Percentiles rank a stretch among this genome's conserved stretches.
These are phyloP conservation scores for Mellilla xanthometata DNA, from an alignment of 2,888 invertebrate species.

Conservation along the genomic window DNA sequence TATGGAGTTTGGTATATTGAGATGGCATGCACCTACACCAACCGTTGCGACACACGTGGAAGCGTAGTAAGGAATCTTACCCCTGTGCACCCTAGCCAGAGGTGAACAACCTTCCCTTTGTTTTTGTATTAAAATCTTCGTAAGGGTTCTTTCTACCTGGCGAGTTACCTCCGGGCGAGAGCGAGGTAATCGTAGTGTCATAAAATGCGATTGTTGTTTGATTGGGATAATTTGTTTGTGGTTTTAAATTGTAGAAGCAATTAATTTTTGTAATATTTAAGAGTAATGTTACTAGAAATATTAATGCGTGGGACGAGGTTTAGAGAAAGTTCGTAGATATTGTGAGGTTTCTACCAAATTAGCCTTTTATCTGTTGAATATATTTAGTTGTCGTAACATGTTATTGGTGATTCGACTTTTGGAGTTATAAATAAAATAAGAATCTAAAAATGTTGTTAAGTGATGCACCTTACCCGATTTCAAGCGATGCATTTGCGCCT, in stretches of 20 bases:
- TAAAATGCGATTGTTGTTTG: conserved; percentile 21
- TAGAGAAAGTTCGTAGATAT: background rate
- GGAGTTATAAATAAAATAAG: no score
- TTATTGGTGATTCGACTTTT: no score
- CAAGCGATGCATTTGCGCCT: conserved; percentile 46
- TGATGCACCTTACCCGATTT: conserved; percentile 48
- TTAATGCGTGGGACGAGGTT: background rate
- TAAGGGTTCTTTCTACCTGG: conserved; percentile 47
- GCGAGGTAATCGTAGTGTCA: conserved; percentile 16
- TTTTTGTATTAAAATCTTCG: conserved; percentile 12
- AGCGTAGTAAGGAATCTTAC: conserved; percentile 22
- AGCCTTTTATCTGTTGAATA: no score
- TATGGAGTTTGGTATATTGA: background rate
- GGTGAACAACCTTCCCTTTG: conserved; percentile 58
- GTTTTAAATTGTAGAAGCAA: conserved; percentile 17
- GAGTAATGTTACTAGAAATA: conserved; percentile 2
- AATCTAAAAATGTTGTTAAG: conserved; percentile 23
- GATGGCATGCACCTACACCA: conserved; percentile 22
- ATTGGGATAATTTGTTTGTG: conserved; percentile 24
- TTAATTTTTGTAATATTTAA: conserved; percentile 16
- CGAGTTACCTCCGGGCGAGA: conserved; percentile 16
- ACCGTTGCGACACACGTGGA: conserved; percentile 46
- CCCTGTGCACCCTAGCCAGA: conserved; percentile 55
- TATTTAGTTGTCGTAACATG: no score
- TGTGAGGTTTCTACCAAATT: no score